These are phyloP conservation scores for Brachycybe producta DNA, from an alignment of 2,888 invertebrate genomes.

Conservation along the genomic window DNA sequence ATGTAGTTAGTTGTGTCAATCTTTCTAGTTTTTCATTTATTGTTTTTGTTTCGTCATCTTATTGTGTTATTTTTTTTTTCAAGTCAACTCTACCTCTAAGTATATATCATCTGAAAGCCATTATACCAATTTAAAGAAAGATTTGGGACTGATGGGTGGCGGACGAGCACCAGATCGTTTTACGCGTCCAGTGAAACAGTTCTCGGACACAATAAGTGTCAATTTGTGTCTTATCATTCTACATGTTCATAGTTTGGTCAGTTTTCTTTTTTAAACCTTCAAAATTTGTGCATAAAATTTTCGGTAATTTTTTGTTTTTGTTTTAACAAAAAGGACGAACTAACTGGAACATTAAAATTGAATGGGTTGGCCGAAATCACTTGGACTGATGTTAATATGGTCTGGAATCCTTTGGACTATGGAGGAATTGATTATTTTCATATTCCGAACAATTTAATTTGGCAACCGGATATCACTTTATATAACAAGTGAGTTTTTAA, in stretches of 20 bases:
- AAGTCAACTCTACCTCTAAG: no score
- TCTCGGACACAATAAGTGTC: neutral
- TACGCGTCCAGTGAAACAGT: slow-evolving; percentile 1
- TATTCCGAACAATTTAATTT: neutral
- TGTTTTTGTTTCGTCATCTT: no score
- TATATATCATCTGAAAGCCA: neutral
- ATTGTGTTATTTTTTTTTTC: no score
- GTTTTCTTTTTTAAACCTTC: no score
- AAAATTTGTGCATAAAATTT: neutral
- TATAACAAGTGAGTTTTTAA: slow-evolving; percentile 1
- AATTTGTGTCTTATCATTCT: neutral
- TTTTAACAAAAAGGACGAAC: slow-evolving; percentile 2
- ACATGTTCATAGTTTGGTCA: slow-evolving; percentile 3
- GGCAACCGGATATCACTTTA: slow-evolving; percentile 7
- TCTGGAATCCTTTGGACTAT: slow-evolving; percentile 3
- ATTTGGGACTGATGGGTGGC: neutral
- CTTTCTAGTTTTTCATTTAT: no score
- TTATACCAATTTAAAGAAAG: neutral
- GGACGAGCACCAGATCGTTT: neutral
- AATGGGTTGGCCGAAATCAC: slow-evolving; percentile 2
- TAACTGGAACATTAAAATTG: slow-evolving; percentile 2
- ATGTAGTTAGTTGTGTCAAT: no score
- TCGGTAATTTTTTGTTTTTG: neutral
- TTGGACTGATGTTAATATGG: slow-evolving; percentile 1
- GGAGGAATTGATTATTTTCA: neutral